Percentiles rank a stretch among this genome's conserved stretches.
phyloP scores from a whole-genome alignment of 2,113 vertebrate species.

The Cromileptes altivelis region DNA sequence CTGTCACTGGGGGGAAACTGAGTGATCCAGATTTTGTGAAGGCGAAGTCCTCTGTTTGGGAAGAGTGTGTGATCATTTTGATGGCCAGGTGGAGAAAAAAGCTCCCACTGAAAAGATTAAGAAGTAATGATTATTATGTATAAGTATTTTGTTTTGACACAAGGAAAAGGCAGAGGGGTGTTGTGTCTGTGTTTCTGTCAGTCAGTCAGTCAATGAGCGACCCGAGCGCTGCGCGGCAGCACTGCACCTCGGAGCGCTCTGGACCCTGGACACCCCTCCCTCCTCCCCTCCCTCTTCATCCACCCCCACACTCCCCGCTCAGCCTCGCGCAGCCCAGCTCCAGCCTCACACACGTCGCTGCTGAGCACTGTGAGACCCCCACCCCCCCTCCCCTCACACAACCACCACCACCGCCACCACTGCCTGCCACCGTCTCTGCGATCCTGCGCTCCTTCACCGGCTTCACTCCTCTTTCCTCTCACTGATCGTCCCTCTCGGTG shows the following conservation, averaged over 20 bases:
- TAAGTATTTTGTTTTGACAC: not conserved
- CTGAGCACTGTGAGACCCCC: slow-evolving; percentile 56
- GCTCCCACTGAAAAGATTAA: not conserved
- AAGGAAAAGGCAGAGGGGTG: not conserved
- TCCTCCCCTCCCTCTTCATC: slow-evolving; percentile 5
- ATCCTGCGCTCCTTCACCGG: slow-evolving; percentile 67
- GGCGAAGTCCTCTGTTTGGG: not conserved
- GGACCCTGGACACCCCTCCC: slow-evolving; percentile 54
- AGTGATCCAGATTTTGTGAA: not conserved
- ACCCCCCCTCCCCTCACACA: slow-evolving; percentile 29
- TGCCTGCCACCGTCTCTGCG: slow-evolving; percentile 71
- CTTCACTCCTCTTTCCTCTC: slow-evolving; percentile 67
- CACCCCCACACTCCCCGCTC: slow-evolving; percentile 59
- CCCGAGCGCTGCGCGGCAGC: slow-evolving; percentile 80
- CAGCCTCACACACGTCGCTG: slow-evolving; percentile 74
- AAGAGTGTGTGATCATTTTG: not conserved
- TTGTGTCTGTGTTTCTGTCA: slow-evolving; percentile 10
- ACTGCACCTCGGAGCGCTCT: slow-evolving; percentile 71
- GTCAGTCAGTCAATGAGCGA: slow-evolving; percentile 60
- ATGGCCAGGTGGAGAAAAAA: not conserved
- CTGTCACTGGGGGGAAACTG: not conserved
- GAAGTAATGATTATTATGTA: not conserved
- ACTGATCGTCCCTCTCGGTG: slow-evolving; percentile 68
- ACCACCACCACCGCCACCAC: slow-evolving; percentile 60
- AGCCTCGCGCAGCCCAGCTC: slow-evolving; percentile 60